phyloP scores from a whole-genome alignment of 2,113 vertebrate species.

The Bufo gargarizans region DNA sequence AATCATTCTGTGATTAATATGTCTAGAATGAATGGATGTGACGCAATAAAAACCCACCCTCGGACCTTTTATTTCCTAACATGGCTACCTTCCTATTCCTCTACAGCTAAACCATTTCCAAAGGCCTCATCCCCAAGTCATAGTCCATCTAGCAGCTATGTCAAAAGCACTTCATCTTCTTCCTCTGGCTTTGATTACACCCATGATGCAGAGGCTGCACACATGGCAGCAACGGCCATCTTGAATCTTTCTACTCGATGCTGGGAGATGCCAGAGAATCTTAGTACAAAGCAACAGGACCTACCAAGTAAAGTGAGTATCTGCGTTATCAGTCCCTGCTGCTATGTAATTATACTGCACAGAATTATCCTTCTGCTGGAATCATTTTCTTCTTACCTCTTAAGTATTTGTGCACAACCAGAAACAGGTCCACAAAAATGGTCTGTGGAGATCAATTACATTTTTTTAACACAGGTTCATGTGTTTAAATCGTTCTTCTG shows the following conservation, averaged over 20 bases:
- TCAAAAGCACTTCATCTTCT: conserved; percentile 81
- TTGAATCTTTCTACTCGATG: conserved; percentile 97
- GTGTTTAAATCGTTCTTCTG: not conserved
- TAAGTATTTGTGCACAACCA: not conserved
- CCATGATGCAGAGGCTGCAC: conserved; percentile 93
- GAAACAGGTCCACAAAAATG: not conserved
- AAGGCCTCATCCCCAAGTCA: conserved; percentile 84
- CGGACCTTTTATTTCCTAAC: not conserved
- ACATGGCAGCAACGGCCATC: conserved; percentile 98
- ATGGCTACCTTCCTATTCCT: conserved; percentile 61
- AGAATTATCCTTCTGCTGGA: not conserved
- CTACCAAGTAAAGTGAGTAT: conserved; percentile 79
- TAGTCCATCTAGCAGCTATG: conserved; percentile 81
- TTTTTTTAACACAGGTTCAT: not conserved
- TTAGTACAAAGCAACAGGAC: conserved; percentile 89
- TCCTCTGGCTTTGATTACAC: conserved; percentile 92
- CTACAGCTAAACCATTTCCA: conserved; percentile 85
- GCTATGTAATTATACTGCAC: no score
- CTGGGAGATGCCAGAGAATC: conserved; percentile 97
- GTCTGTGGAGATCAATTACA: not conserved
- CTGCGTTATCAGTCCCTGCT: not conserved
- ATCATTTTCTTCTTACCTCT: not conserved
- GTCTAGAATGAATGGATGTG: no score
- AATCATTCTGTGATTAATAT: not conserved
- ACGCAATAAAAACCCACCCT: not conserved